Percentiles rank a stretch among this genome's conserved stretches.
phyloP scores from a whole-genome alignment of 2,113 vertebrate genomes.

The Ophthalmolycus amberensis region DNA sequence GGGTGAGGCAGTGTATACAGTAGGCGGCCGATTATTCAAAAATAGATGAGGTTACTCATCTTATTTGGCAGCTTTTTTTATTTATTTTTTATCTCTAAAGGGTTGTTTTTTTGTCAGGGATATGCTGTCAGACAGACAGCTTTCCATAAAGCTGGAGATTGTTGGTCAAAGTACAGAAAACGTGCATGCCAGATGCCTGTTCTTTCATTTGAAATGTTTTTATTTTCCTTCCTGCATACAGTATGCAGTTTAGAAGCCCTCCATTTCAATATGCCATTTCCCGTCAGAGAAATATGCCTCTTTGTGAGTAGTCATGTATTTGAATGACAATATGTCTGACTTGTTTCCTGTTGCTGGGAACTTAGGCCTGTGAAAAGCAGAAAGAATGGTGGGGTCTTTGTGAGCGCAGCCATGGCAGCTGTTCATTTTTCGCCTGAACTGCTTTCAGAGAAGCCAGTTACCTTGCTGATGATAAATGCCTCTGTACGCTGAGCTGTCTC shows the following conservation, averaged over 20 bases:
- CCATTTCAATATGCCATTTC: constrained; percentile 39
- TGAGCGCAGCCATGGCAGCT: constrained; percentile 83
- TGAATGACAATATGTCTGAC: constrained; percentile 69
- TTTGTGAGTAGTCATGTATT: constrained; percentile 52
- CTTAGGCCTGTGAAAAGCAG: constrained; percentile 42
- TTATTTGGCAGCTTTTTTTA: neutral
- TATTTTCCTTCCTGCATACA: constrained; percentile 3
- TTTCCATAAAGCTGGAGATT: neutral
- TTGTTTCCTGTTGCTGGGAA: constrained; percentile 66
- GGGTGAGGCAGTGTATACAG: neutral
- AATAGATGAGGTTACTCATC: neutral
- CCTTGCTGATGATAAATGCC: constrained; percentile 85
- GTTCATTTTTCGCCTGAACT: constrained; percentile 91
- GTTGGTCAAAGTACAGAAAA: neutral
- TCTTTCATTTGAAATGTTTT: neutral
- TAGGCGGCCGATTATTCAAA: neutral
- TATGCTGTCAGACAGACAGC: neutral
- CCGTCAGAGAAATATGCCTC: constrained; percentile 26
- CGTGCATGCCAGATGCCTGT: neutral
- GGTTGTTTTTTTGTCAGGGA: neutral
- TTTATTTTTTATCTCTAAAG: neutral
- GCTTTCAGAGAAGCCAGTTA: constrained; percentile 84
- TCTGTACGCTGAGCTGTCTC: constrained; percentile 74
- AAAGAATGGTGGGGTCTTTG: constrained; percentile 67
- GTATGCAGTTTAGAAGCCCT: constrained; percentile 4